A percentile compares a stretch with the other conserved stretches of the same genome.
phyloP scores from a whole-genome alignment of 2,888 invertebrate species.

The Nudaria mundana region DNA sequence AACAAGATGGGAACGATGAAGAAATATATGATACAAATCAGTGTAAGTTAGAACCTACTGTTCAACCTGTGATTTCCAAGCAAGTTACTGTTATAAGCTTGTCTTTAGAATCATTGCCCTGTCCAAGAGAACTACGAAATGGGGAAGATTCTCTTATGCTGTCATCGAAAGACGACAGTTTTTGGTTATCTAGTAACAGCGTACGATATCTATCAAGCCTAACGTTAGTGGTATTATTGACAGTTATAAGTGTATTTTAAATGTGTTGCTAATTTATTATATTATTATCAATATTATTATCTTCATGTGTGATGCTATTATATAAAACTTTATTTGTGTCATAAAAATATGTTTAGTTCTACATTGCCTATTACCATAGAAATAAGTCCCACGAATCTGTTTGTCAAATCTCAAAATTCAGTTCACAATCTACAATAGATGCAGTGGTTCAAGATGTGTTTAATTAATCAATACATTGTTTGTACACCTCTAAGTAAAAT shows the following conservation, averaged over 20 bases:
- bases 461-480: too few relatives aligned
- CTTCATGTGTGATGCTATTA: constrained; percentile 18
- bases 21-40: constrained; percentile 44
- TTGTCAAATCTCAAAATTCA: too few relatives aligned
- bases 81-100: constrained; percentile 57
- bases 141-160: constrained; percentile 71
- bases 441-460: too few relatives aligned
- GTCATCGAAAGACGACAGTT: constrained; percentile 67
- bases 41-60: constrained; percentile 53
- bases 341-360: constrained; percentile 9
- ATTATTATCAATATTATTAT: neutral
- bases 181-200: constrained; percentile 57
- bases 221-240: constrained; percentile 40
- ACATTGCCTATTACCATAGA: too few relatives aligned
- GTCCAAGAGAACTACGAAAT: constrained; percentile 55
- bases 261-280: constrained; percentile 6
- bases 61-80: constrained; percentile 42
- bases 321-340: constrained; percentile 8
- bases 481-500: too few relatives aligned
- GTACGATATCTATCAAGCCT: constrained; percentile 39
- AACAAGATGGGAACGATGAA: constrained; percentile 48
- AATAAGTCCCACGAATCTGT: too few relatives aligned
- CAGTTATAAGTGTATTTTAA: constrained; percentile 35
- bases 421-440: neutral
- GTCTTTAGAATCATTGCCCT: constrained; percentile 55